Conservation (phyloP, 2,888 invertebrate species). For the Brachyptera putata region DNA sequence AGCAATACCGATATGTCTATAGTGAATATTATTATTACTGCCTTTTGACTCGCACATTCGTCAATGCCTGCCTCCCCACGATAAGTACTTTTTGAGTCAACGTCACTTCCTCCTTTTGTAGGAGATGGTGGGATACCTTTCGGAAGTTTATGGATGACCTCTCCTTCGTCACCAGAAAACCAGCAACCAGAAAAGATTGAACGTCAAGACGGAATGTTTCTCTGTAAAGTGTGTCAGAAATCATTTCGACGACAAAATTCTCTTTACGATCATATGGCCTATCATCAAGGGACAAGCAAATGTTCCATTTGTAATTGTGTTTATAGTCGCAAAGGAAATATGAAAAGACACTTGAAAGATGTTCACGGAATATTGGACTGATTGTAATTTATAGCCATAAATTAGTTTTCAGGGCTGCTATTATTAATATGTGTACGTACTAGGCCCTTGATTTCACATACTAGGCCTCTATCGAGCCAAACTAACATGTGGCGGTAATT, state of each 20-base stretch:
- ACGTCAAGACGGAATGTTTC: conserved; percentile 39
- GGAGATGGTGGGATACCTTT: conserved; percentile 15
- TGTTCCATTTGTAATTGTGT: conserved; percentile 50
- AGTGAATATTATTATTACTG: no score
- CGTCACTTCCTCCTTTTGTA: conserved; percentile 21
- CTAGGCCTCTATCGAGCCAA: no score
- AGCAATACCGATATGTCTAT: no score
- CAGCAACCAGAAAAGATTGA: no score
- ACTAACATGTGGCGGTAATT: no score
- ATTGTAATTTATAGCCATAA: no score
- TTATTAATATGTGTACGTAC: no score
- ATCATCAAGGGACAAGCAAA: conserved; percentile 49
- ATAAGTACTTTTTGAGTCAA: no score
- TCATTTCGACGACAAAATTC: conserved; percentile 31
- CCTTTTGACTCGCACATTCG: no score
- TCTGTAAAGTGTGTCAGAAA: conserved; percentile 31
- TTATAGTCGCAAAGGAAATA: conserved; percentile 43
- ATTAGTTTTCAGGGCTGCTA: no score
- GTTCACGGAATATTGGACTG: conserved; percentile 26
- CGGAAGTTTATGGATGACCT: conserved; percentile 16
- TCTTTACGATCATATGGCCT: conserved; percentile 48
- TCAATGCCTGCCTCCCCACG: no score
- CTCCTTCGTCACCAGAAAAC: conserved; percentile 8
- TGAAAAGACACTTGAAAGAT: conserved; percentile 27
- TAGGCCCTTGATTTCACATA: no score